phyloP scores from a whole-genome alignment of 2,888 invertebrate species.

The Diplazon laetatorius region DNA sequence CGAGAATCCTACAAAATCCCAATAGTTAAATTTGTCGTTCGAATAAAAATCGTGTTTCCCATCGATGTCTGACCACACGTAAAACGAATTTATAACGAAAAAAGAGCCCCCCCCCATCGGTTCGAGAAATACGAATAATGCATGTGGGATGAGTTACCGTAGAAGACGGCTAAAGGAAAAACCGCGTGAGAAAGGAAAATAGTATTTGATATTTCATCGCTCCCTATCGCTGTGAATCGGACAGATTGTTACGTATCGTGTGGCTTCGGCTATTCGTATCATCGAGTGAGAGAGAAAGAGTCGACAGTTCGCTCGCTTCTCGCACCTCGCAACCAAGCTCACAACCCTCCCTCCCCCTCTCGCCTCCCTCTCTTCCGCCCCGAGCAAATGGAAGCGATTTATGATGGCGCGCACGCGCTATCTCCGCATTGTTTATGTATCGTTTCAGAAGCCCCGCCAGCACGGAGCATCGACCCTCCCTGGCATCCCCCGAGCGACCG shows the following conservation, averaged over 20 bases:
- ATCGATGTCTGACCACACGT: constrained; percentile 1
- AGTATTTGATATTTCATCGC: constrained; percentile 51
- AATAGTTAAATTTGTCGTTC: too few relatives aligned
- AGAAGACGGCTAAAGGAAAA: not conserved
- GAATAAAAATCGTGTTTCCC: too few relatives aligned
- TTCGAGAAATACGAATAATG: constrained; percentile 27
- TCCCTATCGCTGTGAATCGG: constrained; percentile 26
- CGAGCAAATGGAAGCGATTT: constrained; percentile 48
- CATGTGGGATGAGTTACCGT: not conserved
- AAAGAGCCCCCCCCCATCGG: constrained; percentile 16
- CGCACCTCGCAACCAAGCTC: too few relatives aligned
- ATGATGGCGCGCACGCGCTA: constrained; percentile 38
- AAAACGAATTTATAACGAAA: constrained; percentile 46
- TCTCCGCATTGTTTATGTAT: constrained; percentile 43
- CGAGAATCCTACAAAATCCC: too few relatives aligned
- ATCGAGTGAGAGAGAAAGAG: constrained; percentile 25
- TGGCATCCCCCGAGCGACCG: constrained; percentile 1
- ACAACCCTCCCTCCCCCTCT: too few relatives aligned
- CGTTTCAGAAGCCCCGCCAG: constrained; percentile 20
- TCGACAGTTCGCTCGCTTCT: not conserved
- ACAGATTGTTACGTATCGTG: constrained; percentile 55
- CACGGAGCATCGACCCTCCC: too few relatives aligned
- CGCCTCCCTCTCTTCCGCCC: constrained; percentile 12
- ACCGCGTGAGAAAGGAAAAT: constrained; percentile 34
- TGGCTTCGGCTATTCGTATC: constrained; percentile 56